Evolutionary conservation across 2,113 vertebrate genomes (phyloP).

Genomic region (Oceanodroma tethys): DNA sequence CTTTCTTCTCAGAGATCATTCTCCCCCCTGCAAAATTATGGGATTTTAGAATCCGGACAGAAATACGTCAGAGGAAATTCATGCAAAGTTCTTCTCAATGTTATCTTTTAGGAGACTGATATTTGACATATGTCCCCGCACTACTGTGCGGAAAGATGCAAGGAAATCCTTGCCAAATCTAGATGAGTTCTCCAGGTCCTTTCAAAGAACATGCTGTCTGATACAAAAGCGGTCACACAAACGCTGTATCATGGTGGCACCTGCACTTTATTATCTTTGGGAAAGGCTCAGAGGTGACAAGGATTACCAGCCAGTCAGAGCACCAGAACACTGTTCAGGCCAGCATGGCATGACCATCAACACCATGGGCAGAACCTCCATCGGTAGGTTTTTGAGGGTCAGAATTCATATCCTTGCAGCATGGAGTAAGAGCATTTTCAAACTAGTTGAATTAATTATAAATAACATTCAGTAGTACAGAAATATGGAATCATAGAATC

Average conservation of each 20-base stretch:
- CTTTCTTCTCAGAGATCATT: neutral
- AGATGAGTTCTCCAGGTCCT: neutral
- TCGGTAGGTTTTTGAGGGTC: neutral
- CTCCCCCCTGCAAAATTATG: neutral
- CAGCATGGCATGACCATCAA: neutral
- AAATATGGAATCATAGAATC: neutral
- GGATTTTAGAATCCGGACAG: neutral
- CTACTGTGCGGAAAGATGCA: neutral
- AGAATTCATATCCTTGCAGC: neutral
- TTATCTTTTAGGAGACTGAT: neutral
- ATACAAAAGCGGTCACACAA: neutral
- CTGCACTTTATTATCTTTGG: neutral
- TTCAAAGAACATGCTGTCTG: neutral
- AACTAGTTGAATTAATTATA: neutral
- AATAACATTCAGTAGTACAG: neutral
- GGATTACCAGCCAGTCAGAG: neutral
- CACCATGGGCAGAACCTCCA: fast-evolving
- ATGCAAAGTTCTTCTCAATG: neutral
- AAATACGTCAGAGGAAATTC: neutral
- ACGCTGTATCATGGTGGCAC: fast-evolving
- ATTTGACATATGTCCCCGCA: neutral
- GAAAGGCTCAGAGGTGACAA: neutral
- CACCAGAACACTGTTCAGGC: neutral
- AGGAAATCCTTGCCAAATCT: neutral
- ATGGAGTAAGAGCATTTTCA: neutral